Conservation (phyloP, 2,888 invertebrate genomes). For the Lasius platythorax region DNA sequence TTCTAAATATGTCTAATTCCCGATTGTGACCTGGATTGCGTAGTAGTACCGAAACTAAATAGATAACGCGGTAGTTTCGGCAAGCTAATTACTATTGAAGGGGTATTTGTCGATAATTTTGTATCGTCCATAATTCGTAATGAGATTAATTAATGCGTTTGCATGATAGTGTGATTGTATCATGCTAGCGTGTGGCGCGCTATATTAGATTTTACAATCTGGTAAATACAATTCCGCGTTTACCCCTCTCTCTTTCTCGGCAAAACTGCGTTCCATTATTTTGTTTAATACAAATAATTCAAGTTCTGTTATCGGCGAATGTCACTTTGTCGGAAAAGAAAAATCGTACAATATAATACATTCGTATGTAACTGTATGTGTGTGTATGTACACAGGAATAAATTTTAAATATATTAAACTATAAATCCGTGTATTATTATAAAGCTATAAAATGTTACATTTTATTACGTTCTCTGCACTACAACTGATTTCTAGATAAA, state of each 20-base stretch:
- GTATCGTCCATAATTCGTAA: conserved; percentile 22
- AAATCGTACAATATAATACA: not conserved
- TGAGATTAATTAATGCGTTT: conserved; percentile 46
- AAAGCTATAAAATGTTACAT: not conserved
- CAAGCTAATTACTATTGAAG: conserved; percentile 66
- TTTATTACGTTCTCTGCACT: no score
- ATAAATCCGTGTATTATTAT: not conserved
- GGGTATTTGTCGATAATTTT: conserved; percentile 48
- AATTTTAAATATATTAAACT: not conserved
- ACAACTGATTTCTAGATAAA: no score
- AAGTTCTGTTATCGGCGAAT: not conserved
- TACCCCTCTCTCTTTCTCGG: conserved; percentile 1
- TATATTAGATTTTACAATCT: conserved; percentile 42
- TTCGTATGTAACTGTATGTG: not conserved
- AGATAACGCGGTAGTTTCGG: conserved; percentile 53
- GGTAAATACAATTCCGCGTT: conserved; percentile 15
- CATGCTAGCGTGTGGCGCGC: not conserved
- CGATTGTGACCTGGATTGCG: conserved; percentile 39
- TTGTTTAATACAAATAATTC: conserved; percentile 24
- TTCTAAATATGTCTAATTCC: conserved; percentile 60
- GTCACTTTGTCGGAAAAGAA: not conserved
- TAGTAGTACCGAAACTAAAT: conserved; percentile 58
- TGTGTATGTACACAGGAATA: not conserved
- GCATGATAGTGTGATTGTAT: conserved; percentile 22
- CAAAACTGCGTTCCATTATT: not conserved